Conservation (phyloP, 2,113 vertebrate genomes). For the Phrynosoma platyrhinos region DNA sequence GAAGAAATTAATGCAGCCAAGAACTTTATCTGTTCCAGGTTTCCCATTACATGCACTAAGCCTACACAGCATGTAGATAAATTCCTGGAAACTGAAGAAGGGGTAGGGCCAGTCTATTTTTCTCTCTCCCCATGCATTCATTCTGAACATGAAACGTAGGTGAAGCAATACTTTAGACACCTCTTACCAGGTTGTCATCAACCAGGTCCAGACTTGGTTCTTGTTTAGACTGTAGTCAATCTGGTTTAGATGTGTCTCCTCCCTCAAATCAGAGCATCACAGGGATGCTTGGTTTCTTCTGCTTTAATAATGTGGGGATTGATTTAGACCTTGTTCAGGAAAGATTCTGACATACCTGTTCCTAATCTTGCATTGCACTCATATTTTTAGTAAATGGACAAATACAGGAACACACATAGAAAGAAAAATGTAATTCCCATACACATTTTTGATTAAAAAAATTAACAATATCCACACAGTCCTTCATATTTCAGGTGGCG, state of each 20-base stretch:
- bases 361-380: not conserved
- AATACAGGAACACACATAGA: not conserved
- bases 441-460: no score
- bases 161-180: not conserved
- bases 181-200: not conserved
- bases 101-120: no score
- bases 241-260: not conserved
- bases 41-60: not conserved
- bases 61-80: not conserved
- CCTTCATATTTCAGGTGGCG: no score
- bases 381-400: not conserved
- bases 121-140: not conserved
- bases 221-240: no score
- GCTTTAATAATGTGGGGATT: not conserved
- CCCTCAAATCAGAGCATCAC: not conserved
- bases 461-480: no score
- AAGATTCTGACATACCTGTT: not conserved
- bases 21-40: not conserved
- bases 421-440: no score
- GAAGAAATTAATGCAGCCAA: not conserved
- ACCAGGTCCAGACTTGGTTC: not conserved
- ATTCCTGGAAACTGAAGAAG: no score
- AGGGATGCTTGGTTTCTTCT: not conserved
- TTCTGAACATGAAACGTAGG: not conserved
- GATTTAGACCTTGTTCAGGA: not conserved